Evolutionary conservation across 1,140 invertebrate species (phyloP).

Genomic region (Liolophura sinensis): DNA sequence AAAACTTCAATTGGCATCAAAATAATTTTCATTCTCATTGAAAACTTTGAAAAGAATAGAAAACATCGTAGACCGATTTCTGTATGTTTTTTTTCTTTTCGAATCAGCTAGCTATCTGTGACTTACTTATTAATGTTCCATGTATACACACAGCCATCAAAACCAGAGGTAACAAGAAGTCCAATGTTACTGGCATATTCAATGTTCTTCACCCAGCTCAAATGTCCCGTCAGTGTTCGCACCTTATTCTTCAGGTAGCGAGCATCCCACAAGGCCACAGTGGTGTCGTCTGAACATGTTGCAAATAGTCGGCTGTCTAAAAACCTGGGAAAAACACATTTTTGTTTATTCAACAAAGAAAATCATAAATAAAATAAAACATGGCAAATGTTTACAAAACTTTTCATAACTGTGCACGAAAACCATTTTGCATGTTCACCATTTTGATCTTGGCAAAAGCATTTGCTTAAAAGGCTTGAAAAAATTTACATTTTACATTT

Average conservation of each 20-base stretch:
- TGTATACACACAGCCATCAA: conserved; percentile 90
- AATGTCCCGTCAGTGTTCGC: conserved; percentile 80
- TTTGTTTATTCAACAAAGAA: neutral
- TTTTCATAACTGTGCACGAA: neutral
- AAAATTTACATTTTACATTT: neutral
- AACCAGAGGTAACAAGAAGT: conserved; percentile 84
- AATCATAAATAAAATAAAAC: conserved; percentile 3
- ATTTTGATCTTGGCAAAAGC: too few relatives aligned
- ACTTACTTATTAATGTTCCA: conserved; percentile 89
- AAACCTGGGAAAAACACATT: conserved; percentile 68
- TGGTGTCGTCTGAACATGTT: conserved; percentile 91
- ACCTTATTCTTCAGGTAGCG: conserved; percentile 75
- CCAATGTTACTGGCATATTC: conserved; percentile 88
- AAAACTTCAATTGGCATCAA: too few relatives aligned
- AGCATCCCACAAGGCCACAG: conserved; percentile 89
- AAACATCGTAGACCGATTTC: too few relatives aligned
- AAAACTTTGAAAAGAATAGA: too few relatives aligned
- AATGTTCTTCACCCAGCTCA: conserved; percentile 96
- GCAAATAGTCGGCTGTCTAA: conserved; percentile 86
- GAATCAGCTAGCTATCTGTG: too few relatives aligned
- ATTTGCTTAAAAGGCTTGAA: neutral
- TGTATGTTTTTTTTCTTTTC: too few relatives aligned
- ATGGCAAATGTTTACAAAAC: neutral
- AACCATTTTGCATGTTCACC: neutral
- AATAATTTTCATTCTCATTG: too few relatives aligned